Base-by-base conservation (phyloP, 2,797 vertebrate genomes). In the Thalassophryne amazonica region DNA sequence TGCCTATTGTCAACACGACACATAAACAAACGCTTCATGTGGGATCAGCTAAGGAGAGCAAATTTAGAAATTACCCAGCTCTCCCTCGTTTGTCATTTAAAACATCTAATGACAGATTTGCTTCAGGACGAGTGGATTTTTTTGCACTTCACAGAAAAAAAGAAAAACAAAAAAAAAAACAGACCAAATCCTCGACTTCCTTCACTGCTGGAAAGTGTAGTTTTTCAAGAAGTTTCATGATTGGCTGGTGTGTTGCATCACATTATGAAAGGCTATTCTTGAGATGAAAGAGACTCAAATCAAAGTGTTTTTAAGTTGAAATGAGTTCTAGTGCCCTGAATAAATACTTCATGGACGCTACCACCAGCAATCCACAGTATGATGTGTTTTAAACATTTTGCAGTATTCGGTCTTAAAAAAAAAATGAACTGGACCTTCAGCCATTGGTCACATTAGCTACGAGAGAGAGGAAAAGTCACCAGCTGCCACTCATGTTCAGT, bases 251-350 rank as follows among this genome's bases (percentile, higher is more conserved):
- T 66, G 23, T 48, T 41, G 36, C 64, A 60, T 48, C 25, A 47
- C 28, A 18, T 28, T 27, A 52, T 16, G 3, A 18, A 32, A 21
- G n/a, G 54, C 19, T 75, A 60, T 83, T 73, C 76, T 51, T 64
- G n/a, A 66, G 67, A 61, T 31, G 17, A 55, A 61, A 58, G 53
- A 27, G 29, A 51, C 25, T 12, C 19, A 13, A 64, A 51, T 73
- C 28, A 61, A 49, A 77, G 60, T n/a, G n/a, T n/a, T n/a, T n/a
- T n/a, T n/a, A n/a, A n/a, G n/a, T n/a, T n/a, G n/a, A n/a, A n/a
- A n/a, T n/a, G n/a, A n/a, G n/a, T n/a, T n/a, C n/a, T n/a, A n/a
- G n/a, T n/a, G n/a, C n/a, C n/a, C n/a, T n/a, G n/a, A n/a, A n/a
- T n/a, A n/a, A n/a, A n/a, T n/a, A n/a, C n/a, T n/a, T n/a, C n/a